phyloP scores from a whole-genome alignment of 2,888 invertebrate genomes.

The Drosophila paranaensis region DNA sequence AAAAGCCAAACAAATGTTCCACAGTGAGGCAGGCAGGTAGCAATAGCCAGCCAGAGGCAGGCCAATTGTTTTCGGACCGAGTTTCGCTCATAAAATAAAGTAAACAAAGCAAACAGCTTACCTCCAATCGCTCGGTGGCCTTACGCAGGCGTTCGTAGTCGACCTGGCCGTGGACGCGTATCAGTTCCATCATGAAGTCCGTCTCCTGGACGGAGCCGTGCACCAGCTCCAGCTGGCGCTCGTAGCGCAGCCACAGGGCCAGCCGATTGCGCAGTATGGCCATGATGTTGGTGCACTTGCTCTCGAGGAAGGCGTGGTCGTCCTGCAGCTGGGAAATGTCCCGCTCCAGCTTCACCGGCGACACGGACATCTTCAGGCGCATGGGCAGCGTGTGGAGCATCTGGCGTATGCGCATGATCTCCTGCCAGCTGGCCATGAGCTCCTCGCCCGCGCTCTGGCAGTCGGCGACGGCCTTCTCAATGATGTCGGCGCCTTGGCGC shows the following conservation, averaged over 20 bases:
- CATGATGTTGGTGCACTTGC: slow-evolving; percentile 89
- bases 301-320: slow-evolving; percentile 90
- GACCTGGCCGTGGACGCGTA: slow-evolving; percentile 93
- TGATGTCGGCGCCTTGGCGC: slow-evolving; percentile 90
- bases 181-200: slow-evolving; percentile 94
- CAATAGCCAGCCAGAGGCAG: slow-evolving; percentile 25
- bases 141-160: slow-evolving; percentile 93
- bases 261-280: slow-evolving; percentile 88
- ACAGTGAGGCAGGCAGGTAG: slow-evolving; percentile 30
- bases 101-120: slow-evolving; percentile 84
- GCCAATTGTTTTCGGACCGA: not conserved
- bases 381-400: slow-evolving; percentile 91
- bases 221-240: slow-evolving; percentile 91
- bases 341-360: slow-evolving; percentile 90
- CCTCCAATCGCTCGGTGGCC: slow-evolving; percentile 94
- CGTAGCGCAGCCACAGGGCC: slow-evolving; percentile 91
- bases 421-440: slow-evolving; percentile 90
- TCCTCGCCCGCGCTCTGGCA: slow-evolving; percentile 90
- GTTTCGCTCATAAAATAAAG: slow-evolving; percentile 31
- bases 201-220: slow-evolving; percentile 93
- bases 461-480: slow-evolving; percentile 90
- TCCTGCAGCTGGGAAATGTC: slow-evolving; percentile 91
- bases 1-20: slow-evolving; percentile 9
- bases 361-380: slow-evolving; percentile 90
- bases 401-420: slow-evolving; percentile 90